These are phyloP conservation scores for Drosophila simulans DNA, from an alignment of 1,140 invertebrate genomes.

Conservation along the genomic window DNA sequence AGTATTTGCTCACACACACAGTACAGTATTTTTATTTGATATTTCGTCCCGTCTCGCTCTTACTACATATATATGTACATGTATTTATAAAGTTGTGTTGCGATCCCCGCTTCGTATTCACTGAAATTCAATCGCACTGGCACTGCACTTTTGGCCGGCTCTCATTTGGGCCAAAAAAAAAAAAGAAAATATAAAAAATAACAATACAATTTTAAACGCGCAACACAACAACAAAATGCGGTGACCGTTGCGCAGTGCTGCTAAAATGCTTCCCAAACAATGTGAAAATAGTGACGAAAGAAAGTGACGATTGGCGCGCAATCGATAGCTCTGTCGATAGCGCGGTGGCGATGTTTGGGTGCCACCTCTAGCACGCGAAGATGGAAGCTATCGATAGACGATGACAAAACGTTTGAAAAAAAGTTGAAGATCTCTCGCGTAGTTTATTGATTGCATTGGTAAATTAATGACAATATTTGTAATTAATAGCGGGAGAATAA, in stretches of 20 bases:
- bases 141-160: constrained; percentile 11
- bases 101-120: constrained; percentile 17
- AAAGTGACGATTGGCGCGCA: not conserved
- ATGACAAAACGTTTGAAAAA: not conserved
- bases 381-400: not conserved
- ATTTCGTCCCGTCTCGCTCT: constrained; percentile 14
- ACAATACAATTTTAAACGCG: constrained; percentile 15
- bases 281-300: constrained; percentile 1
- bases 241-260: not conserved
- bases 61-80: not conserved
- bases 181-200: constrained; percentile 37
- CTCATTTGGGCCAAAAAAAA: constrained; percentile 24
- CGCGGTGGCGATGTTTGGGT: not conserved
- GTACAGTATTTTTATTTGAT: constrained; percentile 12
- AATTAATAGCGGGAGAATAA: not conserved
- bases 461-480: not conserved
- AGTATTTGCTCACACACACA: constrained; percentile 26
- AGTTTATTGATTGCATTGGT: constrained; percentile 13
- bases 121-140: constrained; percentile 3
- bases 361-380: not conserved
- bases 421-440: constrained; percentile 1
- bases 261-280: not conserved
- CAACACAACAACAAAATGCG: constrained; percentile 13
- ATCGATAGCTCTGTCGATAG: not conserved
- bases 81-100: constrained; percentile 9